Evolutionary conservation across 2,888 invertebrate species (phyloP).

Genomic region (Spialia ferax): DNA sequence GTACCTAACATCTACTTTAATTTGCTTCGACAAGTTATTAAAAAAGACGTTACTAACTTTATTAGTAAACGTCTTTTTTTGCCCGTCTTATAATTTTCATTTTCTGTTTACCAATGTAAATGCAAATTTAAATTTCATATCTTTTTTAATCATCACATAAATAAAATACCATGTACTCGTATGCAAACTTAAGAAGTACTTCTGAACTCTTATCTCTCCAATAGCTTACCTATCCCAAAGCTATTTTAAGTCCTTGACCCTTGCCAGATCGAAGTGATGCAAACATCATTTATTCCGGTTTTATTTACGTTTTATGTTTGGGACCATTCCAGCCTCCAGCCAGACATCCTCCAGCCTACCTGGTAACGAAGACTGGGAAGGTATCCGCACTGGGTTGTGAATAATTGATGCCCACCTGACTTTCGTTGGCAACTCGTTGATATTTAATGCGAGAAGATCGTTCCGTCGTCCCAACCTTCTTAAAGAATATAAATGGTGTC

Average conservation of each 20-base stretch:
- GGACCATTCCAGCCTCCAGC: neutral
- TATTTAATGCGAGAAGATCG: conserved; percentile 23
- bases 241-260: conserved; percentile 23
- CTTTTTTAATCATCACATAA: too few relatives aligned
- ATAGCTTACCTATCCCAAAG: conserved; percentile 3
- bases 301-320: conserved; percentile 27
- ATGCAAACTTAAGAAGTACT: too few relatives aligned
- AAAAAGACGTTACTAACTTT: too few relatives aligned
- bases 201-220: neutral
- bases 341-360: conserved; percentile 13
- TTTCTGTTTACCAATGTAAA: too few relatives aligned
- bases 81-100: too few relatives aligned
- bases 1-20: too few relatives aligned
- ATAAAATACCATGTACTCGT: too few relatives aligned
- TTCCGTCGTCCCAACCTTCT: neutral
- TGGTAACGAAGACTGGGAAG: conserved; percentile 5
- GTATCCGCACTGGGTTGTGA: conserved; percentile 27
- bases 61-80: too few relatives aligned
- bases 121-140: too few relatives aligned
- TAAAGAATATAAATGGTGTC: neutral
- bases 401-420: conserved; percentile 34
- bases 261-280: neutral
- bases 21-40: too few relatives aligned
- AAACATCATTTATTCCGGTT: conserved; percentile 32
- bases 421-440: conserved; percentile 29